Conservation (phyloP, 1,140 invertebrate genomes). For the Drosophila sucinea region DNA sequence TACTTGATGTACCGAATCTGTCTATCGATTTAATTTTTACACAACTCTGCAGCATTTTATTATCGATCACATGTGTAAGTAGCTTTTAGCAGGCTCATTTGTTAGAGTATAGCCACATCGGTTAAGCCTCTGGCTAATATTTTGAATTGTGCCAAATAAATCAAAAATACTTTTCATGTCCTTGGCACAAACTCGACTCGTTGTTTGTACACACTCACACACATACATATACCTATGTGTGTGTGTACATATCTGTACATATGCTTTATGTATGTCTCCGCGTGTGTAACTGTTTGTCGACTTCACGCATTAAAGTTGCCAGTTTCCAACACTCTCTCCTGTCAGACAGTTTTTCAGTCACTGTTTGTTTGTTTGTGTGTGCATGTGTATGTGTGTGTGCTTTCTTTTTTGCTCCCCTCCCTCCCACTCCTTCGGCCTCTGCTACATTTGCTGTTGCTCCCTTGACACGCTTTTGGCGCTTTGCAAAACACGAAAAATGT, state of each 20-base stretch:
- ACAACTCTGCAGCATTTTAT: no score
- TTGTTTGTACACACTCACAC: slow-evolving; percentile 6
- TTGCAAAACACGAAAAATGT: slow-evolving; percentile 22
- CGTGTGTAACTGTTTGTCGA: slow-evolving; percentile 9
- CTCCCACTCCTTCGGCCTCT: background rate
- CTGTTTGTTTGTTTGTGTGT: slow-evolving; percentile 3
- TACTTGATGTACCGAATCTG: no score
- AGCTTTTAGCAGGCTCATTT: no score
- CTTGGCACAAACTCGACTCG: slow-evolving; percentile 22
- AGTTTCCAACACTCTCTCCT: background rate
- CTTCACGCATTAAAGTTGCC: slow-evolving; percentile 22
- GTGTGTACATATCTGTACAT: slow-evolving; percentile 4
- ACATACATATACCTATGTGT: background rate
- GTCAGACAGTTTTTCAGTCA: slow-evolving; percentile 18
- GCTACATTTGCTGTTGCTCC: slow-evolving; percentile 7
- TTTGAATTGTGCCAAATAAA: slow-evolving; percentile 19
- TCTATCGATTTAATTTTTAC: no score
- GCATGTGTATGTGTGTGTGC: background rate
- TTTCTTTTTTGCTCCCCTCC: background rate
- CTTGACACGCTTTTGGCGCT: slow-evolving; percentile 24
- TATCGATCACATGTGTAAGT: no score
- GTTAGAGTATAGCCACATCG: background rate
- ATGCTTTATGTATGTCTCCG: background rate
- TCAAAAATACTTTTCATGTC: slow-evolving; percentile 19
- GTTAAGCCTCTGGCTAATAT: background rate